A percentile compares a stretch with the other conserved stretches of the same genome.
Conservation (phyloP, 1,140 invertebrate genomes). For the Latrodectus geometricus region DNA sequence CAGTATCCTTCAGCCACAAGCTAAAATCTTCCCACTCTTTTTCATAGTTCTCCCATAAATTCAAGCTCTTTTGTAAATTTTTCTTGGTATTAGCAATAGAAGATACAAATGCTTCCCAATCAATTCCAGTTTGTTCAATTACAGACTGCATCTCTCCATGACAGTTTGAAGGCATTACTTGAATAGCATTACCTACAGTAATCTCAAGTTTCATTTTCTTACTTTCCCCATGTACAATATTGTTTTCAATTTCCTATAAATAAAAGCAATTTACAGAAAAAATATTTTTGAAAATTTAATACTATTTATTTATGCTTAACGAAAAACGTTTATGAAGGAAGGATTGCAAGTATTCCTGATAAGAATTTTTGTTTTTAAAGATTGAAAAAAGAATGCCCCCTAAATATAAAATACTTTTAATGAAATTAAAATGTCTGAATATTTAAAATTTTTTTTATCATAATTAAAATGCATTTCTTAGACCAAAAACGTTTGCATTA, state of each 20-base stretch:
- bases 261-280: neutral
- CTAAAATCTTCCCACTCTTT: slow-evolving; percentile 79
- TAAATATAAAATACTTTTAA: too few species aligned
- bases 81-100: slow-evolving; percentile 78
- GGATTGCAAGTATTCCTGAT: too few species aligned
- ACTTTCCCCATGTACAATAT: slow-evolving; percentile 72
- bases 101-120: slow-evolving; percentile 78
- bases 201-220: slow-evolving; percentile 65
- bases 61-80: slow-evolving; percentile 79
- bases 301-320: too few species aligned
- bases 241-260: slow-evolving; percentile 77
- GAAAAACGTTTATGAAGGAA: too few species aligned
- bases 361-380: too few species aligned
- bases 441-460: too few species aligned
- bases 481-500: too few species aligned
- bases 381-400: too few species aligned
- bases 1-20: slow-evolving; percentile 87
- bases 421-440: too few species aligned
- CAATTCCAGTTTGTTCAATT: slow-evolving; percentile 72
- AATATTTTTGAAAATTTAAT: too few species aligned
- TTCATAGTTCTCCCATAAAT: slow-evolving; percentile 85
- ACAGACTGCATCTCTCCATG: slow-evolving; percentile 63
- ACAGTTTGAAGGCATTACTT: slow-evolving; percentile 63
- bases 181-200: slow-evolving; percentile 62
- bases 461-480: too few species aligned